A percentile compares a stretch with the other conserved stretches of the same genome.
Evolutionary conservation across 2,888 invertebrate species (phyloP).

Genomic region (Aspidiotus rigidus): DNA sequence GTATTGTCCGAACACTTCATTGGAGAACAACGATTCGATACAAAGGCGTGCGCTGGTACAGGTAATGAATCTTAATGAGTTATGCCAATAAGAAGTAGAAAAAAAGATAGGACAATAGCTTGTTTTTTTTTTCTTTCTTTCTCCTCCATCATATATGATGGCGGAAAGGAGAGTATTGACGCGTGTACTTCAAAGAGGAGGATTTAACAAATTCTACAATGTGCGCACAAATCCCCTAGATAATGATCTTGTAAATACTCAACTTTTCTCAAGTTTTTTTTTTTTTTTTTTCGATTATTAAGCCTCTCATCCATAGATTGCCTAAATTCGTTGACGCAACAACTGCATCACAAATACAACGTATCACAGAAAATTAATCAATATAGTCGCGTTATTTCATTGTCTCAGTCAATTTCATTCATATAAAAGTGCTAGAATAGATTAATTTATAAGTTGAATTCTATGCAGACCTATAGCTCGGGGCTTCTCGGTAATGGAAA

Average conservation of each 20-base stretch:
- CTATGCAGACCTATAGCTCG: slow-evolving; percentile 2
- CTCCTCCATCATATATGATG: too few relatives aligned
- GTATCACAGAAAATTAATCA: slow-evolving; percentile 3
- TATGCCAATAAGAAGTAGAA: slow-evolving; percentile 21
- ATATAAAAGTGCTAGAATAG: background rate
- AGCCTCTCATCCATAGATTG: too few relatives aligned
- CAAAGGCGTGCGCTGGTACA: slow-evolving; percentile 23
- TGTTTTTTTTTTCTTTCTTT: background rate
- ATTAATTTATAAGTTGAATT: background rate
- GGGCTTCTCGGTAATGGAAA: background rate
- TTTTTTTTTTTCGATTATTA: too few relatives aligned
- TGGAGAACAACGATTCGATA: slow-evolving; percentile 29
- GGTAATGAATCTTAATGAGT: slow-evolving; percentile 32
- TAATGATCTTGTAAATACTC: too few relatives aligned
- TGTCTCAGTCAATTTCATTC: background rate
- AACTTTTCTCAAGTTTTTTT: too few relatives aligned
- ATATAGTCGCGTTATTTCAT: background rate
- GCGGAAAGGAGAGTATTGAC: too few relatives aligned
- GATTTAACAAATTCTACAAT: too few relatives aligned
- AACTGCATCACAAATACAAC: too few relatives aligned
- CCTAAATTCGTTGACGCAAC: too few relatives aligned
- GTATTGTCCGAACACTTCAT: slow-evolving; percentile 31
- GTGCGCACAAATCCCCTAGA: too few relatives aligned
- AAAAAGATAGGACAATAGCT: background rate
- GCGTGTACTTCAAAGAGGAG: too few relatives aligned